Base-by-base conservation (phyloP, 2,797 vertebrate species). In the Pterois miles region DNA sequence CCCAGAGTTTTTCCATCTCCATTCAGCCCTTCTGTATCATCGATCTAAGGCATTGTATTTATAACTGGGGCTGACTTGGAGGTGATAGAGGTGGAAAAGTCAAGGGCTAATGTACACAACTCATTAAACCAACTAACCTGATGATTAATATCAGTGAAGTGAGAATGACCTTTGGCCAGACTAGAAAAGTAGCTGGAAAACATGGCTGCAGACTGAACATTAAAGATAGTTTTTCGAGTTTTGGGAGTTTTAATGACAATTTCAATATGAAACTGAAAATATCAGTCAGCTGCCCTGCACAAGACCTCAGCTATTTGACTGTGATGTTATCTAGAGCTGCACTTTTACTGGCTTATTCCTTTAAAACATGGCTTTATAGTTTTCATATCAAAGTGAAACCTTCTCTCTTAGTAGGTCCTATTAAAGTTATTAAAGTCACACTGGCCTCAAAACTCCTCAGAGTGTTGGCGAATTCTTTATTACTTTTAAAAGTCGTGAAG, bases 251-350 rank as follows among this genome's bases (percentile, higher is more conserved):
- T 25, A 70, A 59, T 64, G 6, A 66, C 14, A 65, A n/a, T 76
- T 81, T 71, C 29, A 78, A 76, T 69, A 69, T 50, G 50, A 65
- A 86, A 69, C 8, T 46, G 40, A 52, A 70, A 18, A 53, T 48
- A 74, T 63, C n/a, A 72, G 22, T 66, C 57, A 56, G 36, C 36
- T 68, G 22, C 53, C 31, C 52, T 50, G 2, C 20, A 36, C 4
- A 38, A n/a, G 65, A 74, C 70, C 64, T 63, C 52, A 29, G 54
- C 8, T 46, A 36, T 75, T 74, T 31, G 12, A 76, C 53, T 54
- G 27, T 56, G 60, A 80, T 57, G 48, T 63, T 68, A 66, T 81
- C 65, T 50, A 13, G 6, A 31, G 53, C 31, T 53, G 5, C 50
- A 60, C 76, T 58, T 72, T 33, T 22, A 63, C 74, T 25, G 58